Base-by-base conservation (phyloP, 30 jellyfish, hydroid and myxozoan species). In the Pelagia noctiluca region DNA sequence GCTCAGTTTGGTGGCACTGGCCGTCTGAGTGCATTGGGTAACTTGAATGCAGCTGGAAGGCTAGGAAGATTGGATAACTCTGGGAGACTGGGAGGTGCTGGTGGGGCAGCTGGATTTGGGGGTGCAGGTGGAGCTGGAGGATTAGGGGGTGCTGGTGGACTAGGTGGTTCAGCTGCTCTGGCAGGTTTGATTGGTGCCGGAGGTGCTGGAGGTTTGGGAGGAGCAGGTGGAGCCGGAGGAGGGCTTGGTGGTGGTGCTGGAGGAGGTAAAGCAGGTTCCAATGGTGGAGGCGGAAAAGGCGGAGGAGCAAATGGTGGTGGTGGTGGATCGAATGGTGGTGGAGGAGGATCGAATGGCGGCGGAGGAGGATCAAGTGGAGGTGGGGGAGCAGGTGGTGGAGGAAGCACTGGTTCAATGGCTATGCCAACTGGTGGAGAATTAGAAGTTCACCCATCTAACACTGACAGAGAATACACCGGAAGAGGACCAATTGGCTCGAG, bases 401-500 rank as follows among this genome's bases (percentile, higher is more conserved):
- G 92, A 34, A 69, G 66, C 32, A 70, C 86, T 16, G 92, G 92
- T 23, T 82, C 92, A 0, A 52, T 70, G 64, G 80, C 78, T n/a
- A 82, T 82, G 92, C 86, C 92, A 1, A 82, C 92, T 50, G 96
- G 96, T 13, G 96, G 96, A 21, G 96, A 87, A 24, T 29, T 87
- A 16, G 96, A 87, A 31, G 84, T 87, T 24, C 94, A 74, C 32
- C 48, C 90, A 3, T 71, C 75, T 23, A 86, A 79, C 72, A 86
- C 91, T 0, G 98, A 87, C 78, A 30, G 88, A 0, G 96, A 93
- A 50, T 93, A 93, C 53, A 87, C 98, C 42, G 98, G 98, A 11
- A 88, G 80, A 82, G 98, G 98, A 2, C 98, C 98, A 2, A 64
- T 87, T 31, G 98, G 98, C 18, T 93, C 98, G 23, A 65, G 92